phyloP scores from a whole-genome alignment of 2,113 vertebrate genomes.

The Eleginops maclovinus region DNA sequence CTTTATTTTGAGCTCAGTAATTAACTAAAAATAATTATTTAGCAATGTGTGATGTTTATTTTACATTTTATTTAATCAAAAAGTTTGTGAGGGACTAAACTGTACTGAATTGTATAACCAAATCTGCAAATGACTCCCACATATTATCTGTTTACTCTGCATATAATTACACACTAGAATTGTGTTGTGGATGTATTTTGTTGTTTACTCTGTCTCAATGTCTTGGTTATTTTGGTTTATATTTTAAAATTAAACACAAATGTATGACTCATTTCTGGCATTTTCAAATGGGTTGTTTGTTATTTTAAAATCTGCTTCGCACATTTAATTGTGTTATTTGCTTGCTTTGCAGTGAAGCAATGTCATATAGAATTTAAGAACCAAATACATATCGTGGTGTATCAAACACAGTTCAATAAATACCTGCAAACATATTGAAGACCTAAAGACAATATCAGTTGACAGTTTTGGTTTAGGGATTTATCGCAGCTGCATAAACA shows the following conservation, averaged over 20 bases:
- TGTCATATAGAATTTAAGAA: neutral
- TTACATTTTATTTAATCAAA: conserved; percentile 4
- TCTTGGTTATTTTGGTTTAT: neutral
- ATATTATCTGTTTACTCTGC: neutral
- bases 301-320: neutral
- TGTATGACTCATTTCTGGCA: neutral
- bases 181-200: conserved; percentile 13
- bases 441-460: neutral
- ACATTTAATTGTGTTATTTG: neutral
- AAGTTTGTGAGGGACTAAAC: neutral
- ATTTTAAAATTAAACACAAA: conserved; percentile 32
- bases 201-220: conserved; percentile 9
- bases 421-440: neutral
- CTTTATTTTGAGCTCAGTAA: conserved; percentile 70
- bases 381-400: neutral
- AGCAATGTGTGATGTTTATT: conserved; percentile 7
- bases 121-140: neutral
- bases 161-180: neutral
- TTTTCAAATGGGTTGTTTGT: conserved; percentile 1
- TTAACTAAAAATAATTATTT: neutral
- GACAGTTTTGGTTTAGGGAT: neutral
- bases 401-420: neutral
- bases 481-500: neutral
- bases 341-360: neutral
- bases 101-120: neutral